These are phyloP conservation scores for Meriones unguiculatus DNA, from an alignment of 2,113 vertebrate genomes.

Conservation along the genomic window DNA sequence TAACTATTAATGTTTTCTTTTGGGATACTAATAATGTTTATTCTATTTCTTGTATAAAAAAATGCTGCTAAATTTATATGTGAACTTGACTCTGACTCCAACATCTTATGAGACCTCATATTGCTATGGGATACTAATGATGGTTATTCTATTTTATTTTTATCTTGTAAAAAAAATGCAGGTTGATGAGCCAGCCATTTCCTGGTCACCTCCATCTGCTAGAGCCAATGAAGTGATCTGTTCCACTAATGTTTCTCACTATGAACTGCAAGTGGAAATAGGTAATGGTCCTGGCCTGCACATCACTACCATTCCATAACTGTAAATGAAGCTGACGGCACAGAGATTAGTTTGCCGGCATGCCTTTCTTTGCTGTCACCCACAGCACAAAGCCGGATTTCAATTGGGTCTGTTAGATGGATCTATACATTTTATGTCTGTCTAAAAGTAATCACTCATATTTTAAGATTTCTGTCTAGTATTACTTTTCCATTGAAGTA, in stretches of 20 bases:
- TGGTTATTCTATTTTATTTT: conserved; percentile 58
- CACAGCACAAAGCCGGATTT: background rate
- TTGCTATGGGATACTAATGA: background rate
- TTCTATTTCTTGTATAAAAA: conserved; percentile 44
- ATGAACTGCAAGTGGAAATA: conserved; percentile 96
- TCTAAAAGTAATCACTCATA: conserved; percentile 39
- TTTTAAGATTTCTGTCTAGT: conserved; percentile 32
- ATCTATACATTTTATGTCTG: background rate
- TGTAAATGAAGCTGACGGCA: conserved; percentile 36
- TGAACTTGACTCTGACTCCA: too few relatives aligned
- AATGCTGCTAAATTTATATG: background rate
- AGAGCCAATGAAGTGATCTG: conserved; percentile 88
- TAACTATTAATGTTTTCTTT: background rate
- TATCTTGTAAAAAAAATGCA: conserved; percentile 75
- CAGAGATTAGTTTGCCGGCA: conserved; percentile 15
- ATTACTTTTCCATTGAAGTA: background rate
- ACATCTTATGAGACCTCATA: too few relatives aligned
- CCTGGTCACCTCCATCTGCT: conserved; percentile 86
- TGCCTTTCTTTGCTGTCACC: background rate
- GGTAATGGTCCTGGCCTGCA: conserved; percentile 87
- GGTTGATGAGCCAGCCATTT: conserved; percentile 90
- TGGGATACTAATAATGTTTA: background rate
- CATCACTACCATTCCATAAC: background rate
- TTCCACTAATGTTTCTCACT: conserved; percentile 92
- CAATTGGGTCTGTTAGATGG: background rate